Evolutionary conservation across 2,113 vertebrate genomes (phyloP).

Genomic region (Heterotilapia buettikoferi): DNA sequence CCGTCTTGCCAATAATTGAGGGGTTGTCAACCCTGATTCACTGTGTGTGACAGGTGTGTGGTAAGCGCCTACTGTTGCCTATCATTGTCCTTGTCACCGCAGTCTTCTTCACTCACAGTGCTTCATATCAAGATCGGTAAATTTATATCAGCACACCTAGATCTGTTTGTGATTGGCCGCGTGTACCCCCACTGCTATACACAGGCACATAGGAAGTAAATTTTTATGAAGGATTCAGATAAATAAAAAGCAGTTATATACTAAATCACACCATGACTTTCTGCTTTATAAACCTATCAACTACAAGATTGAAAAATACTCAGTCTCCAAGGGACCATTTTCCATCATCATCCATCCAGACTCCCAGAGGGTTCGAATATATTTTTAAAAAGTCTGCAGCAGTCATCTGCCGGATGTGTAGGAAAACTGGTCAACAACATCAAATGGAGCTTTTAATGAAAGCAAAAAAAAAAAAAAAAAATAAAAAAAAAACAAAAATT

Average conservation of each 20-base stretch:
- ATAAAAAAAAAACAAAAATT: too few relatives aligned
- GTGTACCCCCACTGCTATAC: not conserved
- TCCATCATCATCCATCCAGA: not conserved
- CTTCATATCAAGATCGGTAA: not conserved
- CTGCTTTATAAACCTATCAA: not conserved
- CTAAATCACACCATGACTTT: not conserved
- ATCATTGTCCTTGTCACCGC: not conserved
- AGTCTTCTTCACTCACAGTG: not conserved
- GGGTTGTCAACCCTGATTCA: not conserved
- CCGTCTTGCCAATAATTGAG: slow-evolving; percentile 10
- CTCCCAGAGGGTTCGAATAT: not conserved
- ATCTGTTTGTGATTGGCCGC: slow-evolving; percentile 10
- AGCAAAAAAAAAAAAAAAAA: not conserved
- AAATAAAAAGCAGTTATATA: not conserved
- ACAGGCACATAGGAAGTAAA: not conserved
- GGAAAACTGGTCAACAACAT: not conserved
- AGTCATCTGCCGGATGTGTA: not conserved
- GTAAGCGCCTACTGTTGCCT: not conserved
- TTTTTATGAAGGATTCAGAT: not conserved
- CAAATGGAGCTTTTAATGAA: not conserved
- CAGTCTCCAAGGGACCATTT: not conserved
- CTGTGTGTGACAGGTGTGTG: not conserved
- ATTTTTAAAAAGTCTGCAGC: not conserved
- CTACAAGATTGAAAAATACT: not conserved
- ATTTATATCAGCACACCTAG: not conserved